Evolutionary conservation across 1,140 invertebrate genomes (phyloP).

Genomic region (Artemia franciscana): DNA sequence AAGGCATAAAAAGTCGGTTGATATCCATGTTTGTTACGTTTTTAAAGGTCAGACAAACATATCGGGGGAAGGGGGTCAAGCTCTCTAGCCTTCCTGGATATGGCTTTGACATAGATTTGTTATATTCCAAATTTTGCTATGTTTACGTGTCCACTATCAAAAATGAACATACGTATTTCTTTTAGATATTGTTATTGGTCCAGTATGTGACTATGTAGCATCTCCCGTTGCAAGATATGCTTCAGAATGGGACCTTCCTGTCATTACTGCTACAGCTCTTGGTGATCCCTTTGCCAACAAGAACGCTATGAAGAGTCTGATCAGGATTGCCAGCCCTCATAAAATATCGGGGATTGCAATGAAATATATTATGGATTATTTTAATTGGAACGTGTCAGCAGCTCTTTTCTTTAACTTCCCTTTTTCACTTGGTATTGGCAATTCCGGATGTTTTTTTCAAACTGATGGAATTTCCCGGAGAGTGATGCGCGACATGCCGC

Average conservation of each 20-base stretch:
- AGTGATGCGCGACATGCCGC: no score
- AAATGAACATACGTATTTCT: no score
- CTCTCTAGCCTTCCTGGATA: no score
- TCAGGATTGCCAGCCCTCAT: conserved; percentile 62
- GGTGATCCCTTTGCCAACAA: conserved; percentile 51
- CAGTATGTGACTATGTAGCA: conserved; percentile 71
- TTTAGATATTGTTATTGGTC: conserved; percentile 63
- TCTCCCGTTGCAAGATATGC: conserved; percentile 70
- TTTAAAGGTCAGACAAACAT: no score
- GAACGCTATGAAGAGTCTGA: conserved; percentile 42
- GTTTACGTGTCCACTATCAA: no score
- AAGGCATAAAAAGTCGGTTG: no score
- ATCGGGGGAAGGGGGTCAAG: no score
- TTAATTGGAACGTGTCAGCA: conserved; percentile 41
- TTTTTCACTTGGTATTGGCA: conserved; percentile 23
- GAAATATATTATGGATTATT: conserved; percentile 34
- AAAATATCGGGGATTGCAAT: conserved; percentile 32
- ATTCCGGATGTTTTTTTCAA: conserved; percentile 47
- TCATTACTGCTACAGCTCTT: conserved; percentile 59
- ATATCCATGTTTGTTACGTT: no score
- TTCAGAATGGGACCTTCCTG: conserved; percentile 62
- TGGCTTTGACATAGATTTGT: no score
- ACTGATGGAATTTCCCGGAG: no score
- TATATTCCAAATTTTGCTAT: no score
- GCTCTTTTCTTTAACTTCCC: conserved; percentile 43